Evolutionary conservation across 2,113 vertebrate species (phyloP), one percentile per base, ranked within the genome.

Genomic region (Scophthalmus maximus): DNA sequence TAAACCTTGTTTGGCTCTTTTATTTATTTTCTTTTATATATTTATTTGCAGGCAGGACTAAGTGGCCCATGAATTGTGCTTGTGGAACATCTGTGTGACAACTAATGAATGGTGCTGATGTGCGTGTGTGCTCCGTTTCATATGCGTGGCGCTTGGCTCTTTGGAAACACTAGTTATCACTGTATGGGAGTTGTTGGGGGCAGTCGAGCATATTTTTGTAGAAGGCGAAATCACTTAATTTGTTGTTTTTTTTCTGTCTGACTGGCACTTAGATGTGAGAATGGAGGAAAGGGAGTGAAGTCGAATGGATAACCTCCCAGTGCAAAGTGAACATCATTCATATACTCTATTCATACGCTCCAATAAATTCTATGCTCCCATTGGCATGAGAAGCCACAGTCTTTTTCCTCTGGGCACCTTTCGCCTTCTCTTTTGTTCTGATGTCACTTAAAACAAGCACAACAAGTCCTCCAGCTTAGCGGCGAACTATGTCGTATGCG

Each of bases 31-130:
- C n/a, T n/a, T n/a, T n/a, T n/a, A n/a, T n/a, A n/a, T n/a, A n/a
- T 85, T 83, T 68, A 70, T 79, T 64, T 66, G 74, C 44, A 51
- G 75, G 62, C 62, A 30, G 73, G 78, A 76, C 78, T 79, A 80
- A 85, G 76, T 78, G 74, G 80, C 68, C 70, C 29, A 50, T 73
- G 68, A 77, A 83, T 78, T 81, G 89, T 89, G 87, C 88, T 90
- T 87, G 82, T 87, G 87, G 52, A 81, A 88, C 85, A 82, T 86
- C 84, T 80, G 73, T 67, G 77, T 80, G 83, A 70, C 65, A 55
- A 60, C 38, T 59, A 77, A 74, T 75, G 74, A 83, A 73, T 68
- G 57, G 34, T 7, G 47, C 69, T 51, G 61, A 17, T 47, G 70
- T 68, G 56, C 22, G 38, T 70, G 56, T 25, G 56, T 26, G 59